Evolutionary conservation across 2,888 invertebrate species (phyloP).

Genomic region (Sturmia bella): DNA sequence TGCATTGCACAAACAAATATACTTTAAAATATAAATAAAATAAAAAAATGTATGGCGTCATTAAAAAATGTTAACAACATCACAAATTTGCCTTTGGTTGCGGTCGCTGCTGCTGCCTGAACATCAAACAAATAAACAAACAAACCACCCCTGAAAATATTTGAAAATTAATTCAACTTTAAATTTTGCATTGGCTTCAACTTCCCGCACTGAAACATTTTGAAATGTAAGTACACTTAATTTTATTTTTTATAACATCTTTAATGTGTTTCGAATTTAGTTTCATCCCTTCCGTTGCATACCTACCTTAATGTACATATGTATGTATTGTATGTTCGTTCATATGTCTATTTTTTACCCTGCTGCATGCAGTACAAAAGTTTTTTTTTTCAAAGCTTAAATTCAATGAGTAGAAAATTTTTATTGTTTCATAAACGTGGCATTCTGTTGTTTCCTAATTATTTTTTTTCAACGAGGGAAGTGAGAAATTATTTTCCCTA

Average conservation of each 20-base stretch:
- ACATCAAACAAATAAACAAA: too few species aligned
- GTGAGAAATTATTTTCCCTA: too few species aligned
- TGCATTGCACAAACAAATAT: constrained; percentile 5
- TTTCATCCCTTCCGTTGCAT: constrained; percentile 15
- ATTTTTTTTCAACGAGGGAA: too few species aligned
- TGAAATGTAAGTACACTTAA: constrained; percentile 34
- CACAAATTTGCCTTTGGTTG: constrained; percentile 8
- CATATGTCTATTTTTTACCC: too few species aligned
- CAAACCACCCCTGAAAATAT: background rate
- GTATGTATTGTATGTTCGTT: too few species aligned
- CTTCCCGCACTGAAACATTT: background rate
- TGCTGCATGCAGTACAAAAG: background rate
- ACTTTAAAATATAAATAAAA: background rate
- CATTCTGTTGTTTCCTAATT: too few species aligned
- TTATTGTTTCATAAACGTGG: too few species aligned
- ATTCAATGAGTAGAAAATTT: too few species aligned
- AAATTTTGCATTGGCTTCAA: constrained; percentile 3
- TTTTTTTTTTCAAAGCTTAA: background rate
- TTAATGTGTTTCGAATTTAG: constrained; percentile 9
- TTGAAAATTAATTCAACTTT: constrained; percentile 24
- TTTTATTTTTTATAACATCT: background rate
- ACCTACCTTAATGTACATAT: too few species aligned
- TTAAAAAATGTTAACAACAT: background rate
- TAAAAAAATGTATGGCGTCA: constrained; percentile 1
- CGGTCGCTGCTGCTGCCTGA: background rate